These are phyloP conservation scores for Sisyra nigra DNA, from an alignment of 2,888 invertebrate species.

Conservation along the genomic window DNA sequence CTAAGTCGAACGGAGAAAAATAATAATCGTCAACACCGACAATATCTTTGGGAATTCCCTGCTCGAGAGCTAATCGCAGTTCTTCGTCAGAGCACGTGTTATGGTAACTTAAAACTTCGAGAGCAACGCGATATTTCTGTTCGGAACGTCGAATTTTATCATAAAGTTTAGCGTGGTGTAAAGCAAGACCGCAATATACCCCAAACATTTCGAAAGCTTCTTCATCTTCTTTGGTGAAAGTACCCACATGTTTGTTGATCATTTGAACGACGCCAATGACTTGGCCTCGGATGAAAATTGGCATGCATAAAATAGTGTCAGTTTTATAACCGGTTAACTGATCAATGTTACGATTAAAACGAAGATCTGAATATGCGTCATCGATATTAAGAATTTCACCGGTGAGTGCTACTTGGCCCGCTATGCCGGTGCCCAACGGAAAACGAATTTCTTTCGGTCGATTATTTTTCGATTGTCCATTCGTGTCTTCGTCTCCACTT, in stretches of 20 bases:
- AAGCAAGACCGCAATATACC: slow-evolving; percentile 68
- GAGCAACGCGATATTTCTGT: slow-evolving; percentile 64
- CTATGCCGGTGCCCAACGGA: slow-evolving; percentile 63
- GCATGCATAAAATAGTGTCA: slow-evolving; percentile 70
- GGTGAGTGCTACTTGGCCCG: slow-evolving; percentile 64
- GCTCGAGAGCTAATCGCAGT: slow-evolving; percentile 24
- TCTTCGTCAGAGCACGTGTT: slow-evolving; percentile 64
- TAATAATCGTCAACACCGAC: slow-evolving; percentile 40
- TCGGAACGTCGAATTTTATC: slow-evolving; percentile 69
- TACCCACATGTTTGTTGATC: slow-evolving; percentile 51
- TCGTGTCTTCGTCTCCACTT: slow-evolving; percentile 15
- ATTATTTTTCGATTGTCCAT: slow-evolving; percentile 15
- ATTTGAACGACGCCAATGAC: slow-evolving; percentile 76
- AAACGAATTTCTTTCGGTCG: slow-evolving; percentile 43
- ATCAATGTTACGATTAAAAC: slow-evolving; percentile 59
- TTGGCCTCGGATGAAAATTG: slow-evolving; percentile 59
- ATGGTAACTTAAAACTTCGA: slow-evolving; percentile 73
- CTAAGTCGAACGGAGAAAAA: slow-evolving; percentile 54
- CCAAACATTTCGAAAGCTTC: slow-evolving; percentile 71
- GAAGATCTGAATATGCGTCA: slow-evolving; percentile 64
- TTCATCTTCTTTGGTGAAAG: slow-evolving; percentile 53
- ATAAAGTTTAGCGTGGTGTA: slow-evolving; percentile 73
- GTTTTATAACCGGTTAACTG: slow-evolving; percentile 53
- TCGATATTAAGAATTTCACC: slow-evolving; percentile 65
- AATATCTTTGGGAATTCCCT: slow-evolving; percentile 17